Evolutionary conservation across 1,140 invertebrate species (phyloP).

Genomic region (Diuraphis noxia): DNA sequence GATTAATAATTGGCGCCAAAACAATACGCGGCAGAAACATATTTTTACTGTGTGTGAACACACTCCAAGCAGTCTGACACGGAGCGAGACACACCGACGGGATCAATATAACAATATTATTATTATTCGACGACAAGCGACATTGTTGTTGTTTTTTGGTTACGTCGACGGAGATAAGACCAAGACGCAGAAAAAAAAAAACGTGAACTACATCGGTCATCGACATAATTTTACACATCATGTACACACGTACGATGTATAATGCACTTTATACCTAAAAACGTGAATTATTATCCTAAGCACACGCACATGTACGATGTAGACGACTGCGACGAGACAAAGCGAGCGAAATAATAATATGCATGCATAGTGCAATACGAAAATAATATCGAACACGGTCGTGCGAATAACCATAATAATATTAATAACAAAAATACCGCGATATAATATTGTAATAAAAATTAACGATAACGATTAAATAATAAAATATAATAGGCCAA

Average conservation of each 20-base stretch:
- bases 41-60: not conserved
- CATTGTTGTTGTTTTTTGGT: not conserved
- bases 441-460: not conserved
- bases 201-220: not conserved
- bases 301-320: not conserved
- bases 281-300: not conserved
- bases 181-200: not conserved
- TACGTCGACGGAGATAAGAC: not conserved
- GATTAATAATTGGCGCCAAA: constrained; percentile 21
- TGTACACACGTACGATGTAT: not conserved
- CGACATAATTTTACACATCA: not conserved
- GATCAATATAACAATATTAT: constrained; percentile 10
- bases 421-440: not conserved
- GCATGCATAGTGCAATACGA: not conserved
- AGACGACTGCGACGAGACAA: not conserved
- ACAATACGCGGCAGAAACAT: not conserved
- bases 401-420: not conserved
- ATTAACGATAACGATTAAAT: not conserved
- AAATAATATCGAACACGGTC: not conserved
- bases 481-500: not conserved
- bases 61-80: constrained; percentile 7
- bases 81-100: not conserved
- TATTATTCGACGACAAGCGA: not conserved
- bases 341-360: not conserved
- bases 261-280: not conserved